These are phyloP conservation scores for Spialia ferax DNA, from an alignment of 2,888 invertebrate genomes.

Conservation along the genomic window DNA sequence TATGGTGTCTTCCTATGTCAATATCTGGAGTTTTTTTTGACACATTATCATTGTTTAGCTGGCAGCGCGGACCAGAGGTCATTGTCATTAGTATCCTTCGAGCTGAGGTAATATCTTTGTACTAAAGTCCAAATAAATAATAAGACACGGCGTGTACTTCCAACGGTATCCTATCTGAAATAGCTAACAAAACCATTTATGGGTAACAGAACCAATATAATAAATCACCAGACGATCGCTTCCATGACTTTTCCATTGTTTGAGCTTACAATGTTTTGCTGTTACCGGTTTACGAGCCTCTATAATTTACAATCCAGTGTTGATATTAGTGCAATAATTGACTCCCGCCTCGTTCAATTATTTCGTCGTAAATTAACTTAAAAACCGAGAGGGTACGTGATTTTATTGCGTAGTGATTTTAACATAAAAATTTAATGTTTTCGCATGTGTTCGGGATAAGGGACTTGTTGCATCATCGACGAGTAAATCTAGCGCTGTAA, in stretches of 20 bases:
- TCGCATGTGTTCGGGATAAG: slow-evolving; percentile 25
- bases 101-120: neutral
- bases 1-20: too few species aligned
- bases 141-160: neutral
- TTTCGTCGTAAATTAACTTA: slow-evolving; percentile 59
- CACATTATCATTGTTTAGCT: too few species aligned
- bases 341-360: slow-evolving; percentile 57
- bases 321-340: slow-evolving; percentile 52
- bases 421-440: slow-evolving; percentile 54
- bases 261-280: slow-evolving; percentile 24
- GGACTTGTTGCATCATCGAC: neutral
- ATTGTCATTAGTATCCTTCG: too few species aligned
- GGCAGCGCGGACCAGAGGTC: too few species aligned
- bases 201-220: slow-evolving; percentile 35
- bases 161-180: neutral
- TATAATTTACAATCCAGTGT: slow-evolving; percentile 49
- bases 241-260: slow-evolving; percentile 28
- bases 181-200: slow-evolving; percentile 29
- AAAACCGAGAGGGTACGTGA: slow-evolving; percentile 62
- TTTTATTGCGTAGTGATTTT: slow-evolving; percentile 54
- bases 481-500: neutral
- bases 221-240: slow-evolving; percentile 40
- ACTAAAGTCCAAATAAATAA: neutral
- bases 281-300: slow-evolving; percentile 26
- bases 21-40: too few species aligned